phyloP scores from a whole-genome alignment of 2,113 vertebrate species.

The Campylomormyrus numenius region DNA sequence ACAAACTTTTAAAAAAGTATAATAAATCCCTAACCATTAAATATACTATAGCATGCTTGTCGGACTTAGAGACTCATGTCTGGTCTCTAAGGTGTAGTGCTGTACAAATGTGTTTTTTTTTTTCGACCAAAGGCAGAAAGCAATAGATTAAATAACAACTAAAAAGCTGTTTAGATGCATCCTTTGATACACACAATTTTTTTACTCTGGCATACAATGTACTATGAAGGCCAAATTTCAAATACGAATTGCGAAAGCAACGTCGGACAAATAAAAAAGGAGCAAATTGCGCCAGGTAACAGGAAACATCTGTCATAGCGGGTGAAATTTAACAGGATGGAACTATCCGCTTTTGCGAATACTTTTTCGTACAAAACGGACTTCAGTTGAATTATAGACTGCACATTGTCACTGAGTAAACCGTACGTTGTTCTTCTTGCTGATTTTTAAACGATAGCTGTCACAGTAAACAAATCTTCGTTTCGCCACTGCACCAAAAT shows the following conservation, averaged over 20 bases:
- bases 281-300: neutral
- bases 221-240: conserved; percentile 14
- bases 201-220: neutral
- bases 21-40: neutral
- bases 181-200: neutral
- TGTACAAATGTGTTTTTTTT: neutral
- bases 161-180: neutral
- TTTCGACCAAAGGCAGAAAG: neutral
- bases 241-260: neutral
- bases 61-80: neutral
- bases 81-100: neutral
- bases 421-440: neutral
- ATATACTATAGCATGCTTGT: neutral
- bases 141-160: neutral
- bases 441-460: conserved; percentile 1
- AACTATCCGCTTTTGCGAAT: conserved; percentile 7
- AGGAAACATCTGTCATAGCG: conserved; percentile 18
- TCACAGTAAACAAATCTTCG: neutral
- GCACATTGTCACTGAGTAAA: conserved; percentile 9
- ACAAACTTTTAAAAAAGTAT: neutral
- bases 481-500: neutral
- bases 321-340: conserved; percentile 10
- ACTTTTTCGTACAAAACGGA: neutral
- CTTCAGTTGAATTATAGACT: conserved; percentile 10
- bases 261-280: neutral